Evolutionary conservation across 1,140 invertebrate genomes (phyloP), one percentile per base, ranked within the genome.

Genomic region (Achroia grisella): DNA sequence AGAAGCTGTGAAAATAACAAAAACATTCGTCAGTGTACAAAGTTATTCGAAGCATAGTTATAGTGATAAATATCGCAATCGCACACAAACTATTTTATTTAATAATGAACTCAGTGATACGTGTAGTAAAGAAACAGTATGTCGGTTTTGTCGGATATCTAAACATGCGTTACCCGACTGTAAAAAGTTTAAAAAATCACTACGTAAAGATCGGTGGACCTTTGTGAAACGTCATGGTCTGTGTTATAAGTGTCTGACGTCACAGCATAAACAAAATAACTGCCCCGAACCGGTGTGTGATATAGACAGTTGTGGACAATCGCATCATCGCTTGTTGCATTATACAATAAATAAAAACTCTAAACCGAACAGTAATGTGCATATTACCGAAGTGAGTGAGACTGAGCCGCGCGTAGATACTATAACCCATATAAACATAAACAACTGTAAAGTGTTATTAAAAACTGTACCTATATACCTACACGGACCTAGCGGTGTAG

Each of bases 261-360:
- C 44, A 8, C 37, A 34, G 8, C 48, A 57, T 13, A 42, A 45
- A n/a, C 49, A 37, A 17, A 44, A 47, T 8, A 51, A 35, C 9
- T 59, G 56, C 12, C 31, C 47, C 10, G 56, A 47, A 12, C 43
- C 44, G 1, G 39, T 34, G 12, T 58, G 56, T 31, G 56, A 58
- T 35, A 29, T 39, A 15, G 47, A 53, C 8, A n/a, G 34, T 29
- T 58, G 56, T 28, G 47, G 44, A 1, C 9, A 10, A 28, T 27
- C 44, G 5, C 56, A 51, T 39, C 56, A 58, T 29, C 44, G 41
- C 8, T n/a, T 58, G 15, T 27, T 59, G 29, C 48, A 59, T 10
- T 27, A 35, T 17, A 15, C 42, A 8, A 6, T 28, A 10, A n/a
- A 8, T 6, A 28, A 3, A 2, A 5, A 5, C 5, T 1, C 12